Conservation (phyloP, 2,797 vertebrate genomes). For the Apogon talboti region DNA sequence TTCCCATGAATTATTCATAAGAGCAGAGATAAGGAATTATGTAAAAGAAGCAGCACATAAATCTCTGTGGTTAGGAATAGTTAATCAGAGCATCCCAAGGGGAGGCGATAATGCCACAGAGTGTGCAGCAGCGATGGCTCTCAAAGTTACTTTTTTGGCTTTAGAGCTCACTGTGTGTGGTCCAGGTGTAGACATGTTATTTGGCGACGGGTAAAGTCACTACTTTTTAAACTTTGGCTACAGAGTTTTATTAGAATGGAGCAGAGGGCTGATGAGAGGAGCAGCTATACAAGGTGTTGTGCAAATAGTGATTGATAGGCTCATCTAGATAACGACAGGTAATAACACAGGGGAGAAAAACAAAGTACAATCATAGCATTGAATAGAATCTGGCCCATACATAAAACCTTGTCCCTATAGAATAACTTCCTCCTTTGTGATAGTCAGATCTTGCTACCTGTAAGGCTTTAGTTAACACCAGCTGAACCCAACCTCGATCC, state of each 20-base stretch:
- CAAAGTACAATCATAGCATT: not conserved
- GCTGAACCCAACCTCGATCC: slow-evolving; percentile 34
- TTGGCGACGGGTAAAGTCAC: slow-evolving; percentile 11
- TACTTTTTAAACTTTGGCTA: not conserved
- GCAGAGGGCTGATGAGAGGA: slow-evolving; percentile 1
- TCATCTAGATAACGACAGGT: slow-evolving; percentile 2
- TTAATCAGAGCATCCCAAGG: slow-evolving; percentile 75
- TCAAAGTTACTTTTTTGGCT: slow-evolving; percentile 59
- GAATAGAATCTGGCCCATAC: slow-evolving; percentile 1
- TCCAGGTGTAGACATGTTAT: slow-evolving; percentile 27
- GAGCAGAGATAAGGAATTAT: slow-evolving; percentile 75
- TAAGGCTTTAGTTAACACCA: slow-evolving; percentile 8
- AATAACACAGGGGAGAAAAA: slow-evolving; percentile 6
- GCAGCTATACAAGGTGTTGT: not conserved
- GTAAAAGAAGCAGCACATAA: slow-evolving; percentile 74
- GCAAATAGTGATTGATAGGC: slow-evolving; percentile 3
- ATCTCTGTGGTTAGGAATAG: slow-evolving; percentile 75
- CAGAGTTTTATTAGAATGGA: not conserved
- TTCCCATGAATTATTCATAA: slow-evolving; percentile 76
- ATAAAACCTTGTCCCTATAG: slow-evolving; percentile 3
- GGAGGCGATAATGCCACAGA: slow-evolving; percentile 61
- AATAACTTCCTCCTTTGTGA: not conserved
- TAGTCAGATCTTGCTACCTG: slow-evolving; percentile 15
- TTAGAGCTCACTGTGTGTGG: slow-evolving; percentile 20
- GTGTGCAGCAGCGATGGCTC: slow-evolving; percentile 38